These are phyloP conservation scores for Limnephilus auricula DNA, from an alignment of 2,888 invertebrate genomes.

Conservation along the genomic window DNA sequence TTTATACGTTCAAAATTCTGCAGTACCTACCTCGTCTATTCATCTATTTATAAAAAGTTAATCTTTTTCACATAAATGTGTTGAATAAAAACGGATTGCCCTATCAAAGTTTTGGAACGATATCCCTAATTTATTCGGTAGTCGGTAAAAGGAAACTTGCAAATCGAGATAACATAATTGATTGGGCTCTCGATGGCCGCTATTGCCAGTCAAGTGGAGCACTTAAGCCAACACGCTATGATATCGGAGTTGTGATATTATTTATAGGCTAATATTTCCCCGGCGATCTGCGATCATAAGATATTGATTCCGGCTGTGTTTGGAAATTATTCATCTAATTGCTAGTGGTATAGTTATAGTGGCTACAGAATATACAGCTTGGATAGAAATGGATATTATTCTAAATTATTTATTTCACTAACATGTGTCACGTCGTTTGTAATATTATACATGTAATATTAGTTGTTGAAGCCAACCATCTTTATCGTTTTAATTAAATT, in stretches of 20 bases:
- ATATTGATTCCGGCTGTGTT: not conserved
- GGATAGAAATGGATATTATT: not conserved
- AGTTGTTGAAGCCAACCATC: not conserved
- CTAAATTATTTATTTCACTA: not conserved
- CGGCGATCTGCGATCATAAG: not conserved
- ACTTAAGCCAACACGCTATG: slow-evolving; percentile 2
- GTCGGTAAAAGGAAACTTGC: not conserved
- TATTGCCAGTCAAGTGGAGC: slow-evolving; percentile 16
- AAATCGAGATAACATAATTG: not conserved
- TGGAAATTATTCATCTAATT: not conserved
- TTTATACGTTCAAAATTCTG: not conserved
- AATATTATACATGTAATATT: not conserved
- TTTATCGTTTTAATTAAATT: not conserved
- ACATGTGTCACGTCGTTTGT: not conserved
- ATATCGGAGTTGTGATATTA: not conserved
- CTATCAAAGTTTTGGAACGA: not conserved
- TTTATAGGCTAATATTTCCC: not conserved
- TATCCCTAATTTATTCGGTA: not conserved
- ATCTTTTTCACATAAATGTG: slow-evolving; percentile 2
- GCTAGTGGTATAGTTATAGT: not conserved
- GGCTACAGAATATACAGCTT: not conserved
- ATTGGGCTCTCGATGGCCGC: not conserved
- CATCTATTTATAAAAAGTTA: not conserved
- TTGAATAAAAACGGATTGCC: not conserved
- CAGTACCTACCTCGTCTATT: not conserved